Base-by-base conservation (phyloP, 2,113 vertebrate genomes). In the Ursus arctos region DNA sequence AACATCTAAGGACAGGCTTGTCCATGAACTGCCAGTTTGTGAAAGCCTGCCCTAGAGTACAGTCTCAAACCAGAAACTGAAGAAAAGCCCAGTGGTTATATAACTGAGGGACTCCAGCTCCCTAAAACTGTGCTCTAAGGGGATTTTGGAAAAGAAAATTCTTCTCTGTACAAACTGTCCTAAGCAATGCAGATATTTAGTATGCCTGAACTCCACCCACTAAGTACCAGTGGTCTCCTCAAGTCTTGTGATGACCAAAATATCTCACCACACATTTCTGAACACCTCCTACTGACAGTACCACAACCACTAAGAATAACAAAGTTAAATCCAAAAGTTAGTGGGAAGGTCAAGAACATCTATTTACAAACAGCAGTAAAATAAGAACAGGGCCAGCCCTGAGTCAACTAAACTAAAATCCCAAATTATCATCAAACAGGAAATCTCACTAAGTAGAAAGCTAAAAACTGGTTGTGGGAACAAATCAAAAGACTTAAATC, bases 351-450 rank as follows among this genome's bases (percentile, higher is more conserved):
- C 49, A 84, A 80, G 76, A 91, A 91, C 61, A 93, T 93, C 59
- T 87, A 65, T 36, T 93, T 95, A 95, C 55, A 88, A 94, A 94
- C 19, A 97, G 80, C 49, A 87, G 95, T 82, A 95, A 93, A 95
- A 93, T 43, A 36, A 95, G 53, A 22, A 67, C 36, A 95, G 15
- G 40, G 77, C 40, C 67, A 74, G 82, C 40, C 15, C 71, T 40
- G 55, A 96, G 49, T 83, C 81, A 91, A 93, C 74, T 63, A 28
- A 91, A 94, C 63, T 77, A 81, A 94, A 97, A 74, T 72, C 40
- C 71, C 40, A 87, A 76, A 91, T 53, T 79, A 47, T 79, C 74
- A 93, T 51, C 61, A 57, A 87, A 95, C 89, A 97, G 81, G 86
- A 95, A 97, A 91, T 69, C 47, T 83, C 76, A 91, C 33, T 59